Conservation (phyloP, 2,888 invertebrate species). For the Andrena chrysosceles region DNA sequence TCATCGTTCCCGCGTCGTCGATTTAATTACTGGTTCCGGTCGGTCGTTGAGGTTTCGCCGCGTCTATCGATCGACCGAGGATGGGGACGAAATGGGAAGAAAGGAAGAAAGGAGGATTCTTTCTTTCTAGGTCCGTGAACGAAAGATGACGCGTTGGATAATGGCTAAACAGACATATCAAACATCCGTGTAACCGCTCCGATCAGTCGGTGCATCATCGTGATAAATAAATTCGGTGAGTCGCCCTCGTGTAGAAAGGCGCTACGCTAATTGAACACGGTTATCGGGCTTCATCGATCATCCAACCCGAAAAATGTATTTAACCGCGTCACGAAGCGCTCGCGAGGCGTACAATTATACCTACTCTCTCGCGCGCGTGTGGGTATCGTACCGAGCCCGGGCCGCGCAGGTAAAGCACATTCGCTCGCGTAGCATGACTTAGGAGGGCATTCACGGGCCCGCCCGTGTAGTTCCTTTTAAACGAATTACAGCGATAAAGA, state of each 20-base stretch:
- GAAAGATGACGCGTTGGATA: constrained; percentile 21
- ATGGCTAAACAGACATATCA: constrained; percentile 55
- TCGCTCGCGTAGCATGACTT: constrained; percentile 79
- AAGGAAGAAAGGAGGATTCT: background rate
- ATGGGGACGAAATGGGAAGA: background rate
- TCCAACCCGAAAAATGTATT: constrained; percentile 64
- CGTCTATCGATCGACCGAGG: background rate
- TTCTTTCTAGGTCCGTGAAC: too few species aligned
- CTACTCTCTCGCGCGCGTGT: constrained; percentile 44
- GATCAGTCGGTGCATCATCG: constrained; percentile 58
- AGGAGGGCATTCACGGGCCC: constrained; percentile 68
- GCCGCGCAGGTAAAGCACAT: constrained; percentile 63
- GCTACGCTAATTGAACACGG: constrained; percentile 72
- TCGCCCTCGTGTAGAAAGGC: constrained; percentile 66
- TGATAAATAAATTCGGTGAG: constrained; percentile 69
- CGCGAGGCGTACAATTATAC: constrained; percentile 62
- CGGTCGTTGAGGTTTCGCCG: constrained; percentile 4
- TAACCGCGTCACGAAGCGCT: constrained; percentile 66
- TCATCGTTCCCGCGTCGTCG: constrained; percentile 11
- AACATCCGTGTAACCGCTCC: constrained; percentile 49
- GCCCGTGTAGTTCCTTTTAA: constrained; percentile 77
- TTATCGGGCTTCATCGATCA: constrained; percentile 72
- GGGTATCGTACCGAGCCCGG: constrained; percentile 41
- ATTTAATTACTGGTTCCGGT: constrained; percentile 20
- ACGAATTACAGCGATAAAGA: constrained; percentile 80